These are phyloP conservation scores for Actinemys pallida DNA, from an alignment of 2,113 vertebrate species.

Conservation along the genomic window DNA sequence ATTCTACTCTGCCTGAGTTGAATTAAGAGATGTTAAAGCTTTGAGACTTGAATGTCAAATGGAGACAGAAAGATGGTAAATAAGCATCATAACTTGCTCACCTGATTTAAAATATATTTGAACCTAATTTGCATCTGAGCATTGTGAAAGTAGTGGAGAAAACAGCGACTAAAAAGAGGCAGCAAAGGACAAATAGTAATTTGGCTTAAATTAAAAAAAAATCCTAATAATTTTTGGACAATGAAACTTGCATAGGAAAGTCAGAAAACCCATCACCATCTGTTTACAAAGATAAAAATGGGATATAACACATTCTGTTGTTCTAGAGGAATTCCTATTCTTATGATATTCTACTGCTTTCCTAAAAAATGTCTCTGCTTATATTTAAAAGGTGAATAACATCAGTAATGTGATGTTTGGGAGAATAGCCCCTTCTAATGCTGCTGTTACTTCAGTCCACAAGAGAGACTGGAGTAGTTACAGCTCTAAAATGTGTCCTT, in stretches of 20 bases:
- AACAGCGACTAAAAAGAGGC: background rate
- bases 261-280: fast-evolving
- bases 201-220: background rate
- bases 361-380: background rate
- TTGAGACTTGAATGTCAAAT: background rate
- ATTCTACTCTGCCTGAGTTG: background rate
- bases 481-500: background rate
- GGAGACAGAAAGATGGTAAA: background rate
- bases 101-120: background rate
- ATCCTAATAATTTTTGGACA: background rate
- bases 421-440: background rate
- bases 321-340: background rate
- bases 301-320: background rate
- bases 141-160: background rate
- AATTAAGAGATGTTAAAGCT: background rate
- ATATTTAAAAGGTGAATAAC: no score
- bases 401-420: background rate
- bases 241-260: background rate
- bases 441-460: background rate
- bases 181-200: background rate
- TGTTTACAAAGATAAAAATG: background rate
- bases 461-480: background rate
- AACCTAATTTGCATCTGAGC: background rate
- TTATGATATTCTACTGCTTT: background rate
- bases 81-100: background rate